Evolutionary conservation across 2,888 invertebrate species (phyloP), one percentile per base, ranked within the genome.

Genomic region (Apodemia mormo): DNA sequence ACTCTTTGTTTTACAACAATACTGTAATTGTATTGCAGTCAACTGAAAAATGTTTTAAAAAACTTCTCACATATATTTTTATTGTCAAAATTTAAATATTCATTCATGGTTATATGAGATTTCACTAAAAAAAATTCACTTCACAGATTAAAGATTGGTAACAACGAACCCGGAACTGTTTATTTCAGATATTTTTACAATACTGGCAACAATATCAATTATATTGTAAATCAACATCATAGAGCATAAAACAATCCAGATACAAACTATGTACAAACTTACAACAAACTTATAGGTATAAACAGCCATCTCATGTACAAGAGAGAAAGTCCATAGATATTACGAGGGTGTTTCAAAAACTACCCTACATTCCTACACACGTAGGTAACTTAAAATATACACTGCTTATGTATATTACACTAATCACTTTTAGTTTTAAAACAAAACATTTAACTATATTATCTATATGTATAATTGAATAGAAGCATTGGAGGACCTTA

Each of bases 401-500:
- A 82, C 78, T 73, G 74, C 76, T 76, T 79, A 76, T 77, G 77
- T 79, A 79, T 78, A 79, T 78, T 73, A 79, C 77, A 77, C 80
- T 81, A 80, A 80, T 80, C 81, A 82, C 81, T 80, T 83, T 82
- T 79, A 84, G 88, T 85, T 86, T 85, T 84, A 85, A 85, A 85
- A 83, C 83, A 86, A 86, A 87, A 85, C 85, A 86, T 78, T 80
- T 73, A 77, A 77, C 81, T 87, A 85, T 83, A 87, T 80, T 87
- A 86, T 85, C 87, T 90, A 87, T 89, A 88, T 90, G 85, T 88
- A 87, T 87, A 88, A 82, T 84, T 83, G 83, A 86, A 87, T 88
- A 90, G 82, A 88, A 89, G 90, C 87, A 88, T 87, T 86, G 87
- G 85, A 86, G 83, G 85, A 85, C 85, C 87, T 89, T 89, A 90